Conservation (phyloP, 1,140 invertebrate genomes). For the Hylaeus anthracinus region DNA sequence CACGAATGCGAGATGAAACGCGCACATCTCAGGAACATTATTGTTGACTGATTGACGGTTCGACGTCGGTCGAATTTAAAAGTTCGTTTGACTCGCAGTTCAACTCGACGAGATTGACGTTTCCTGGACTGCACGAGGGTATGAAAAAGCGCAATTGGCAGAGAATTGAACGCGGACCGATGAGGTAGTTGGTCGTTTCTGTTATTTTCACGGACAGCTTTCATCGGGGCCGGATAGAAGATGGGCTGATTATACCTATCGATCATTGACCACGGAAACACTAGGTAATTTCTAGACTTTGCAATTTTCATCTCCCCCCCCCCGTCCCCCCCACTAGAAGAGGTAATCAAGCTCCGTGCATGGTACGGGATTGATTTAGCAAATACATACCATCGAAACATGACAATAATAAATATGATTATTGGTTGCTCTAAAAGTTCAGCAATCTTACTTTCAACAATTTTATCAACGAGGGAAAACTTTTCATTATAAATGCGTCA, state of each 20-base stretch:
- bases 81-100: not conserved
- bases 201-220: constrained; percentile 4
- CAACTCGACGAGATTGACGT: not conserved
- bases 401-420: too few relatives aligned
- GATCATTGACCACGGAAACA: too few relatives aligned
- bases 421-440: too few relatives aligned
- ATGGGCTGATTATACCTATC: too few relatives aligned
- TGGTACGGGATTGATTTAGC: not conserved
- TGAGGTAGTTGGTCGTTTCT: not conserved
- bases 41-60: not conserved
- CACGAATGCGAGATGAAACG: not conserved
- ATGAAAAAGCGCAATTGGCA: constrained; percentile 17
- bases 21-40: not conserved
- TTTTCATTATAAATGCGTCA: too few relatives aligned
- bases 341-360: not conserved
- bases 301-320: not conserved
- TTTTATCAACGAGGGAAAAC: too few relatives aligned
- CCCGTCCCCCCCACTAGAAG: too few relatives aligned
- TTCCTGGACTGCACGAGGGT: not conserved
- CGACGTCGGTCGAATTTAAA: not conserved
- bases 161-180: constrained; percentile 3
- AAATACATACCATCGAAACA: too few relatives aligned
- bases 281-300: not conserved
- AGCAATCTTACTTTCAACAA: too few relatives aligned
- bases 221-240: not conserved